Evolutionary conservation across 1,140 invertebrate genomes (phyloP).

Genomic region (Brachionus rotundiformis): DNA sequence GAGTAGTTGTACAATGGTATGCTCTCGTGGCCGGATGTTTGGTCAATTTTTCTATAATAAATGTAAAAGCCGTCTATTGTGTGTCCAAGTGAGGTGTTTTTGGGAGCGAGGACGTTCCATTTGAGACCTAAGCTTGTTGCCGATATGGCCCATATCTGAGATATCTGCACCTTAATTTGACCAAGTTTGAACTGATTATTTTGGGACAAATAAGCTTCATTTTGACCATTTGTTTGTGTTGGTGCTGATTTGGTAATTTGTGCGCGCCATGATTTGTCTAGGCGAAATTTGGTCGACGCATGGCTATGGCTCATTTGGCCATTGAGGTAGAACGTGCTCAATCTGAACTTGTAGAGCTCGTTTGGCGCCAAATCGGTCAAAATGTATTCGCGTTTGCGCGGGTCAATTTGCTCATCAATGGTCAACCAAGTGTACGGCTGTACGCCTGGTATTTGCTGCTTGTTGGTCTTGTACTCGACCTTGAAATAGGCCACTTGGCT

Average conservation of each 20-base stretch:
- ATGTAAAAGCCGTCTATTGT: constrained; percentile 45
- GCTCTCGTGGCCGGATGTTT: not conserved
- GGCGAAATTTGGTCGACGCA: constrained; percentile 25
- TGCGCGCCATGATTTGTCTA: not conserved
- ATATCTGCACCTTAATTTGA: constrained; percentile 13
- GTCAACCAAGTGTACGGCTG: constrained; percentile 24
- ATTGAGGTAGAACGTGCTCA: not conserved
- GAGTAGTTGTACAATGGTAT: constrained; percentile 45
- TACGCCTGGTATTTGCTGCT: constrained; percentile 13
- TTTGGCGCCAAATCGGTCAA: not conserved
- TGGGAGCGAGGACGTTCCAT: not conserved
- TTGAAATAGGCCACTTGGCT: not conserved
- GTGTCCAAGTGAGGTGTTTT: not conserved
- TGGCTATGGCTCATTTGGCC: not conserved
- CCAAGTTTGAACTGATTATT: not conserved
- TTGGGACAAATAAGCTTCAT: no score
- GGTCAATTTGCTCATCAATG: constrained; percentile 44
- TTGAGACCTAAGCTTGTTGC: not conserved
- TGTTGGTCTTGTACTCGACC: constrained; percentile 26
- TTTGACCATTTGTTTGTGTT: no score
- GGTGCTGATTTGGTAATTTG: not conserved
- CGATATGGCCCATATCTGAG: constrained; percentile 50
- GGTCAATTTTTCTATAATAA: not conserved
- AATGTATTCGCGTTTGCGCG: constrained; percentile 39
- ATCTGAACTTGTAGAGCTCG: constrained; percentile 2